Percentiles rank a stretch among this genome's conserved stretches.
These are phyloP conservation scores for Listronotus bonariensis DNA, from an alignment of 1,140 invertebrate species.

Conservation along the genomic window DNA sequence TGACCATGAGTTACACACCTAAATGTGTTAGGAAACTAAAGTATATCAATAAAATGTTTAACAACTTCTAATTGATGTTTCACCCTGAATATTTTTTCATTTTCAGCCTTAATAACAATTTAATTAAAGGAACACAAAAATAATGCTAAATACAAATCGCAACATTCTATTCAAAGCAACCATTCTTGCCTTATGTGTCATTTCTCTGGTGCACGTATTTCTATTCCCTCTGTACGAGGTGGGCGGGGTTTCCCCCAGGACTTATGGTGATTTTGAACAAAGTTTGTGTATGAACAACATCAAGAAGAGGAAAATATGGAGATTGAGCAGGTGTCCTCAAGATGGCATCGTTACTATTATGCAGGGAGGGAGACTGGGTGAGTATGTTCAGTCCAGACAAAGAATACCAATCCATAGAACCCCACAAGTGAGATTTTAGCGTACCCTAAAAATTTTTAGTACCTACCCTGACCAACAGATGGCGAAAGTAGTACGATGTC, in stretches of 20 bases:
- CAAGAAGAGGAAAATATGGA: conserved; percentile 57
- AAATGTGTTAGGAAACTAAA: too few species aligned
- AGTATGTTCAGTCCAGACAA: background rate
- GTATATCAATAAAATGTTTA: too few species aligned
- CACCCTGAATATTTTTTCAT: too few species aligned
- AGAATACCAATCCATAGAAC: too few species aligned
- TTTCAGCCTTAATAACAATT: too few species aligned
- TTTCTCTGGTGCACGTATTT: conserved; percentile 65
- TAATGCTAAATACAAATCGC: conserved; percentile 53
- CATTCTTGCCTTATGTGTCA: conserved; percentile 63
- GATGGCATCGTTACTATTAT: conserved; percentile 64
- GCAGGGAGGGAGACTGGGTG: conserved; percentile 58
- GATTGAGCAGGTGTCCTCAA: conserved; percentile 57
- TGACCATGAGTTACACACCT: too few species aligned
- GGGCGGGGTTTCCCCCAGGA: conserved; percentile 50
- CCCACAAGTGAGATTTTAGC: too few species aligned
- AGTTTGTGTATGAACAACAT: conserved; percentile 60
- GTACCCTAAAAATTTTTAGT: too few species aligned
- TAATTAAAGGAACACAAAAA: background rate
- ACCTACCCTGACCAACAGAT: too few species aligned
- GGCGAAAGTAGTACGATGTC: too few species aligned
- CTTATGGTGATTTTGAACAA: conserved; percentile 60
- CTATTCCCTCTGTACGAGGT: conserved; percentile 64
- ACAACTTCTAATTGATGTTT: too few species aligned
- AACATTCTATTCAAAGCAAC: conserved; percentile 65